Evolutionary conservation across 2,888 invertebrate genomes (phyloP).

Genomic region (Diarsia mendica): DNA sequence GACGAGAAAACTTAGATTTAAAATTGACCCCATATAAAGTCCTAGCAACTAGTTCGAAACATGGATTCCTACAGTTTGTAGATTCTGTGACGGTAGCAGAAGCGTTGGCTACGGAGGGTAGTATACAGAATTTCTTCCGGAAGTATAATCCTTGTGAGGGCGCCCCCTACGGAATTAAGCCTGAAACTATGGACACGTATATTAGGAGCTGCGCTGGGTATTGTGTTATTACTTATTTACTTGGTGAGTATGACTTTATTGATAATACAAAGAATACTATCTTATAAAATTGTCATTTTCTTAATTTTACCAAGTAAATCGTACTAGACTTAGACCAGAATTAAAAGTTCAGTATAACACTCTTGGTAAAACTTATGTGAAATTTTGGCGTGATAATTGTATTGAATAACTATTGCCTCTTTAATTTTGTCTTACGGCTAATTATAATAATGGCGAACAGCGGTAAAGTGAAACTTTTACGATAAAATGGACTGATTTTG

Average conservation of each 20-base stretch:
- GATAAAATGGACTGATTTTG: no score
- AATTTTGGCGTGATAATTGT: no score
- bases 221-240: conserved; percentile 98
- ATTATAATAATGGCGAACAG: no score
- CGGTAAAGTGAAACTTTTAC: no score
- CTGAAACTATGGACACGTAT: conserved; percentile 99
- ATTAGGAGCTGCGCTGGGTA: conserved; percentile 99
- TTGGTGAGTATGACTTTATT: conserved; percentile 88
- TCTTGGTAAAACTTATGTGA: no score
- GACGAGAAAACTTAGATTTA: conserved; percentile 98
- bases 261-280: no score
- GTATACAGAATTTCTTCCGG: conserved; percentile 97
- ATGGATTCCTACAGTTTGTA: conserved; percentile 99
- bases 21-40: conserved; percentile 98
- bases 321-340: no score
- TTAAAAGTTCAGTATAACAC: no score
- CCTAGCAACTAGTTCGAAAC: conserved; percentile 98
- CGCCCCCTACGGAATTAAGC: conserved; percentile 96
- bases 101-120: conserved; percentile 95
- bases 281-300: no score
- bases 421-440: no score
- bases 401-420: no score
- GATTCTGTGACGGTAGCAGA: conserved; percentile 98
- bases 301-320: no score
- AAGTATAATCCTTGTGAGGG: conserved; percentile 97